Conservation (phyloP, 2,888 invertebrate genomes). For the Philaethria dido region DNA sequence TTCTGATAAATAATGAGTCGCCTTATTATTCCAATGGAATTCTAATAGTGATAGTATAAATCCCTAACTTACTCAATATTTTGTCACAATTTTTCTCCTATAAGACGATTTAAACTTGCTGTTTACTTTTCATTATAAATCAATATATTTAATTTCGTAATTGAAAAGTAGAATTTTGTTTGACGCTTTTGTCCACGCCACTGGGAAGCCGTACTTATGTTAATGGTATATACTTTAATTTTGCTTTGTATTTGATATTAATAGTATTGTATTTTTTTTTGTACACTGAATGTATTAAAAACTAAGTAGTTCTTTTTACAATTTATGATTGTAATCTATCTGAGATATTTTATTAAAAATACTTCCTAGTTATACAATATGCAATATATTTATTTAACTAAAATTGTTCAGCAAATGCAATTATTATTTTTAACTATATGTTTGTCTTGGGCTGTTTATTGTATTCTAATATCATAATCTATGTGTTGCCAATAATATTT, state of each 20-base stretch:
- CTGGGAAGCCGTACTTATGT: slow-evolving; percentile 33
- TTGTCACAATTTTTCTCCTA: slow-evolving; percentile 54
- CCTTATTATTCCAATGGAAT: slow-evolving; percentile 6
- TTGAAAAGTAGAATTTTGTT: slow-evolving; percentile 38
- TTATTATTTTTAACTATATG: too few species aligned
- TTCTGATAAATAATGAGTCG: slow-evolving; percentile 58
- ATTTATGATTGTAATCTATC: background rate
- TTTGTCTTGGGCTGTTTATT: too few species aligned
- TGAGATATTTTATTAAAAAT: too few species aligned
- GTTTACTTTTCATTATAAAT: background rate
- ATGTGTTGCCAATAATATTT: too few species aligned
- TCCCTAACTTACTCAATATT: slow-evolving; percentile 7
- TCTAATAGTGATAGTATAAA: slow-evolving; percentile 4
- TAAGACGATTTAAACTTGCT: background rate
- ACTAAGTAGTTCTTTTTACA: background rate
- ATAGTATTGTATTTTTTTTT: background rate
- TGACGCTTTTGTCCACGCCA: slow-evolving; percentile 35
- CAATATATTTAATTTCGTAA: slow-evolving; percentile 27
- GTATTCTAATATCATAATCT: too few species aligned
- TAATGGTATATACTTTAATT: slow-evolving; percentile 19
- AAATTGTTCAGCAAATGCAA: background rate
- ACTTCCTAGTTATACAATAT: background rate
- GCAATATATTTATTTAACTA: background rate
- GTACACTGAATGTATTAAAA: background rate
- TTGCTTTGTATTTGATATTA: slow-evolving; percentile 4